Evolutionary conservation across 2,113 vertebrate species (phyloP).

Genomic region (Crotalus tigris): DNA sequence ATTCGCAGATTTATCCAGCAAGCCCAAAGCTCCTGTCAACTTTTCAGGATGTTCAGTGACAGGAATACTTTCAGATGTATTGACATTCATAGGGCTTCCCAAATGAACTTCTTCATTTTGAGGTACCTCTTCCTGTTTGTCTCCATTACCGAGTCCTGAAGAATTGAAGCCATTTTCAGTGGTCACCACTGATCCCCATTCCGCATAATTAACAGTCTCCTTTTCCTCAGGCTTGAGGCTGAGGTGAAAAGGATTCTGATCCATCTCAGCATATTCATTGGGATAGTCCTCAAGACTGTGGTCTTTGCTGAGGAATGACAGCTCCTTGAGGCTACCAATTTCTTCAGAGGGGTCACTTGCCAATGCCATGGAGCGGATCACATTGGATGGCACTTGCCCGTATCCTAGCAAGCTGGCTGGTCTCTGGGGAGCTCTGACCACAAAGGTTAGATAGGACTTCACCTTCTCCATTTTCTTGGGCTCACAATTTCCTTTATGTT

Average conservation of each 20-base stretch:
- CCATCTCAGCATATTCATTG: conserved; percentile 68
- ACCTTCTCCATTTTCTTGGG: conserved; percentile 74
- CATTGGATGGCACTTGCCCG: conserved; percentile 66
- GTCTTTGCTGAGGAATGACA: conserved; percentile 70
- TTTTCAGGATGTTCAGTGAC: background rate
- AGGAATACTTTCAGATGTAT: conserved; percentile 18
- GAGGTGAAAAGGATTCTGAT: conserved; percentile 58
- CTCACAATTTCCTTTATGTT: conserved; percentile 72
- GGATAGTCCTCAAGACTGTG: conserved; percentile 68
- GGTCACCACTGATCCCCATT: conserved; percentile 60
- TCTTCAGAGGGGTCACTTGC: conserved; percentile 59
- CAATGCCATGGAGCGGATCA: conserved; percentile 57
- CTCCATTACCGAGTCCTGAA: conserved; percentile 53
- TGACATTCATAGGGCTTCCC: conserved; percentile 27
- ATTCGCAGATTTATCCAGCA: conserved; percentile 9
- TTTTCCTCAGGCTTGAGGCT: conserved; percentile 50
- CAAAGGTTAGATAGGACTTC: conserved; percentile 78
- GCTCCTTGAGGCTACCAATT: conserved; percentile 72
- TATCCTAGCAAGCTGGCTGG: conserved; percentile 68
- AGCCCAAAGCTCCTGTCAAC: background rate
- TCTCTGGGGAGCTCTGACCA: conserved; percentile 71
- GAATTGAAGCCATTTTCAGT: conserved; percentile 64
- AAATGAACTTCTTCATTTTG: conserved; percentile 23
- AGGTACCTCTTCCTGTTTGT: conserved; percentile 18
- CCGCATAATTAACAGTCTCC: conserved; percentile 41